phyloP scores from a whole-genome alignment of 2,888 invertebrate species.

The Galerucella pusilla region DNA sequence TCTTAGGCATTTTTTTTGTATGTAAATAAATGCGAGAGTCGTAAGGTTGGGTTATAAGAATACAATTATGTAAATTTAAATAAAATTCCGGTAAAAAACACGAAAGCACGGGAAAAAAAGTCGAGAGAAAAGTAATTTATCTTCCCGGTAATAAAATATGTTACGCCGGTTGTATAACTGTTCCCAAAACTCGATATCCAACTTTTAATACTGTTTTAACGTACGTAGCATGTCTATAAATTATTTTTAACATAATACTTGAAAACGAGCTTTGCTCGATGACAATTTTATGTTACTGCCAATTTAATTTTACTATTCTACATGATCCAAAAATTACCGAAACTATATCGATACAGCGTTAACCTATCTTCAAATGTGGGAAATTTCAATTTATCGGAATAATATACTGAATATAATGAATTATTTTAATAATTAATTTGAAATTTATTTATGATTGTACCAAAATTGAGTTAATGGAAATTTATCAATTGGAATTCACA shows the following conservation, averaged over 20 bases:
- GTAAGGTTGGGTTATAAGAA: not conserved
- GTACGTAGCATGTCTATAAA: conserved; percentile 20
- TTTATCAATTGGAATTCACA: too few species aligned
- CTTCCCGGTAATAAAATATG: conserved; percentile 3
- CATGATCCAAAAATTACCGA: not conserved
- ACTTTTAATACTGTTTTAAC: conserved; percentile 20
- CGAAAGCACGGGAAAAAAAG: not conserved
- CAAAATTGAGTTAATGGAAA: too few species aligned
- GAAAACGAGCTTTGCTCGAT: conserved; percentile 7
- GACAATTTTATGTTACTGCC: conserved; percentile 10
- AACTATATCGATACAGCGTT: not conserved
- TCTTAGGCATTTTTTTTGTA: not conserved
- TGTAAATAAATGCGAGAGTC: not conserved
- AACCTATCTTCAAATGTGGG: too few species aligned
- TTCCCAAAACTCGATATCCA: conserved; percentile 15
- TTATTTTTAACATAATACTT: conserved; percentile 21
- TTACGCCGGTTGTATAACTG: conserved; percentile 4
- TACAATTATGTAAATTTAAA: not conserved
- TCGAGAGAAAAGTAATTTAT: conserved; percentile 1
- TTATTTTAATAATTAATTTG: too few species aligned
- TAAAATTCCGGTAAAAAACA: not conserved
- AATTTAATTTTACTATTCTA: conserved; percentile 19
- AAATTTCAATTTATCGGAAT: too few species aligned
- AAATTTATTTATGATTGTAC: too few species aligned
- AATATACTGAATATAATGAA: too few species aligned